phyloP scores from a whole-genome alignment of 2,113 vertebrate species.

The rabbit (Oryctolagus cuniculus) region DNA sequence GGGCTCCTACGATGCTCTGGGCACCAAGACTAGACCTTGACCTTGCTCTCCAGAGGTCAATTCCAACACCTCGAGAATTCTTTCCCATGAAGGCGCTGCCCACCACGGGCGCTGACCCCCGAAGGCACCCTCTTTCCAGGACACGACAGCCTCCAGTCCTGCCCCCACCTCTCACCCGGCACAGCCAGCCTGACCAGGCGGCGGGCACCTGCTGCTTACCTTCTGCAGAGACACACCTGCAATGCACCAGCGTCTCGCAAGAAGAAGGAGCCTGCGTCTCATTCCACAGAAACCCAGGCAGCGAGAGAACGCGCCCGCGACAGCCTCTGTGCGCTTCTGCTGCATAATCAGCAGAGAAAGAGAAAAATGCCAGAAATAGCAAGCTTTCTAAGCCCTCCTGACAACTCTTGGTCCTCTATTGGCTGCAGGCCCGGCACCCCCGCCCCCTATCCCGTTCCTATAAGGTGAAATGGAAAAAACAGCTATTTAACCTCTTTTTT shows the following conservation, averaged over 20 bases:
- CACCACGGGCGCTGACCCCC: neutral
- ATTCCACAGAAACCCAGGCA: conserved; percentile 79
- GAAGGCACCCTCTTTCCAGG: neutral
- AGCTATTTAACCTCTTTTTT: conserved; percentile 82
- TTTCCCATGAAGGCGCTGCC: neutral
- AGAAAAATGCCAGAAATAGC: conserved; percentile 84
- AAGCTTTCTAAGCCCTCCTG: conserved; percentile 83
- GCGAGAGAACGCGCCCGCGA: conserved; percentile 65
- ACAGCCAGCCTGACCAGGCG: neutral
- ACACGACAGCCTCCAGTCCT: neutral
- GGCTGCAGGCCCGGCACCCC: conserved; percentile 81
- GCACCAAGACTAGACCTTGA: neutral
- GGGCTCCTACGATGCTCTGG: neutral
- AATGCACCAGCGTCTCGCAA: conserved; percentile 74
- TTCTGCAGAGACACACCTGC: conserved; percentile 76
- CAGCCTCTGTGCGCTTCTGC: conserved; percentile 80
- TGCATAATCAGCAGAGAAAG: conserved; percentile 85
- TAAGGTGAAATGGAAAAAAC: conserved; percentile 81
- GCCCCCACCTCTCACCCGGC: neutral
- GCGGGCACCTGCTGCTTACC: conserved; percentile 63
- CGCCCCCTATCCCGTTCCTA: conserved; percentile 67
- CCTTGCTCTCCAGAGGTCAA: neutral
- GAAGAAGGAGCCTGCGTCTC: conserved; percentile 68
- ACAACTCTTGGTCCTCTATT: conserved; percentile 85
- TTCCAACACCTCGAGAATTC: neutral